Evolutionary conservation across 2,888 invertebrate species (phyloP).

Genomic region (Cheilosia grossa): DNA sequence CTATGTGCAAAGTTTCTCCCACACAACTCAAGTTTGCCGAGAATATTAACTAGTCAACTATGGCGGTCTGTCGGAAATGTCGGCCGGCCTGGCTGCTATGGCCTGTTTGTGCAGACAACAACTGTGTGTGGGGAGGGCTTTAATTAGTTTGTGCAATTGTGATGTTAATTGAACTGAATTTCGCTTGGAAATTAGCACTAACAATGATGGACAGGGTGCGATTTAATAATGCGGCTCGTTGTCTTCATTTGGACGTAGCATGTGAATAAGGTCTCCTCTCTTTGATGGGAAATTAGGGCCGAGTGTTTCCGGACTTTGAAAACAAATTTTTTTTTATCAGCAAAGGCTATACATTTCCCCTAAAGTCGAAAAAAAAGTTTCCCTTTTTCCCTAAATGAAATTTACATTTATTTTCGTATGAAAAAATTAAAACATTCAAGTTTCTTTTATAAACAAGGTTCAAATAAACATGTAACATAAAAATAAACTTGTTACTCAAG

Average conservation of each 20-base stretch:
- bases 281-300: neutral
- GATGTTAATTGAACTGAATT: slow-evolving; percentile 59
- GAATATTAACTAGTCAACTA: slow-evolving; percentile 42
- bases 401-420: too few relatives aligned
- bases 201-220: slow-evolving; percentile 41
- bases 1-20: slow-evolving; percentile 1
- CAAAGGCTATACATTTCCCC: too few relatives aligned
- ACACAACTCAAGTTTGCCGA: neutral
- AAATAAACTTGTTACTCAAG: too few relatives aligned
- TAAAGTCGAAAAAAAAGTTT: too few relatives aligned
- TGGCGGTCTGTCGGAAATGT: neutral
- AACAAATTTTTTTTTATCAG: too few relatives aligned
- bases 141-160: slow-evolving; percentile 62
- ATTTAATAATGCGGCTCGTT: slow-evolving; percentile 11
- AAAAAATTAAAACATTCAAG: too few relatives aligned
- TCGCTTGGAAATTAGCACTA: slow-evolving; percentile 37
- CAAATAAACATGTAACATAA: too few relatives aligned
- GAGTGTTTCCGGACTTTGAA: neutral
- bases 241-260: neutral
- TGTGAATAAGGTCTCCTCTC: slow-evolving; percentile 16
- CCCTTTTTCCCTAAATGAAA: too few relatives aligned
- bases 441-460: too few relatives aligned
- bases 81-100: too few relatives aligned
- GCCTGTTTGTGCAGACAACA: neutral
- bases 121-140: slow-evolving; percentile 13